These are phyloP conservation scores for Heteractis magnifica DNA, from an alignment of 92 coral and sea anemone genomes.

Conservation along the genomic window DNA sequence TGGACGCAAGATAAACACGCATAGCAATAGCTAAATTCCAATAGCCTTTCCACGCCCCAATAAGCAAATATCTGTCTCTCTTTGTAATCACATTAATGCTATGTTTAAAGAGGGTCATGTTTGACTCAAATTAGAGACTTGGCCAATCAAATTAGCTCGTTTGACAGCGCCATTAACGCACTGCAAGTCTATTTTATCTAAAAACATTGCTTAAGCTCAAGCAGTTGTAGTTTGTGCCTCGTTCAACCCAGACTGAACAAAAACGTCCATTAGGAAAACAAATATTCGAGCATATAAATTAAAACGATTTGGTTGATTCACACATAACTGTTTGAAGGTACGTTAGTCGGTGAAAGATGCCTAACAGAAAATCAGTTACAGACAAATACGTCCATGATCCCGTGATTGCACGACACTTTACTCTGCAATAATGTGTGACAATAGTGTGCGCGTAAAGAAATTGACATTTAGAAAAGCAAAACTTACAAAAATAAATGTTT, in stretches of 20 bases:
- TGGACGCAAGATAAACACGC: conserved; percentile 50
- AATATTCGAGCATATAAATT: background rate
- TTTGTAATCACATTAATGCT: conserved; percentile 10
- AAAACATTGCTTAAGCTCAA: background rate
- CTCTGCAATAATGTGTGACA: background rate
- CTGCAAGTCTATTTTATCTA: conserved; percentile 19
- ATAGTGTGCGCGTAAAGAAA: background rate
- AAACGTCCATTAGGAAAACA: background rate
- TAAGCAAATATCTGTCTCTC: conserved; percentile 62
- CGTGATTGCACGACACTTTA: background rate
- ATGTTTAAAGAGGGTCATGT: conserved; percentile 13
- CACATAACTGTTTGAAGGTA: background rate
- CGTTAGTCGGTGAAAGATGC: background rate
- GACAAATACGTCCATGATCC: background rate
- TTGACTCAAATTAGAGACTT: conserved; percentile 22
- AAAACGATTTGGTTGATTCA: background rate
- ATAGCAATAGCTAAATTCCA: conserved; percentile 59
- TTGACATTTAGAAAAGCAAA: background rate
- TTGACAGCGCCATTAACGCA: conserved; percentile 35
- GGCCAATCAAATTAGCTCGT: conserved; percentile 25
- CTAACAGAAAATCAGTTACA: background rate
- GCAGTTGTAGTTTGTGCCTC: background rate
- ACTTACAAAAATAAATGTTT: background rate
- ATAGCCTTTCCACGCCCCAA: conserved; percentile 65
- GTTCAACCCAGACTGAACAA: background rate